Evolutionary conservation across 1,140 invertebrate genomes (phyloP).

Genomic region (Halyomorpha halys): DNA sequence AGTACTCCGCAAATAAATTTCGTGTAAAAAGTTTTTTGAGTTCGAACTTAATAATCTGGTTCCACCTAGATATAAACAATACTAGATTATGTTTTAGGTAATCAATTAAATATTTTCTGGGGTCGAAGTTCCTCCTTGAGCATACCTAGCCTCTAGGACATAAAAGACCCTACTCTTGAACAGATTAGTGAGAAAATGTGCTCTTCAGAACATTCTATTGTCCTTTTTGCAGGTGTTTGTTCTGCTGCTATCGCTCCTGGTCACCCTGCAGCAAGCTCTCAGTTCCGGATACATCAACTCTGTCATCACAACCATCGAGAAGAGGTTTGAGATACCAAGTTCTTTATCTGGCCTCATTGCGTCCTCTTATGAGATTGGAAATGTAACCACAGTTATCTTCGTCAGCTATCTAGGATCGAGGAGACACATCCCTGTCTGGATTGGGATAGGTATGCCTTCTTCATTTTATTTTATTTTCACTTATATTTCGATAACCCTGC

Average conservation of each 20-base stretch:
- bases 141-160: too few species aligned
- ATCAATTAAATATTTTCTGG: too few species aligned
- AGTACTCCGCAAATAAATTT: too few species aligned
- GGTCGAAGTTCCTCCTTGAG: too few species aligned
- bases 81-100: too few species aligned
- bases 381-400: constrained; percentile 90
- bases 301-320: constrained; percentile 94
- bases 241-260: constrained; percentile 78
- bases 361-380: constrained; percentile 90
- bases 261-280: constrained; percentile 79
- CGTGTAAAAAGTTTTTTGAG: too few species aligned
- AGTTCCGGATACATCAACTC: constrained; percentile 87
- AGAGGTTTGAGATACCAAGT: constrained; percentile 90
- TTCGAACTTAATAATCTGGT: too few species aligned
- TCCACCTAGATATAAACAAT: too few species aligned
- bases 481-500: too few species aligned
- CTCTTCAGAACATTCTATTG: constrained; percentile 1
- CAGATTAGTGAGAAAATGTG: too few species aligned
- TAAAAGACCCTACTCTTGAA: too few species aligned
- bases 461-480: too few species aligned
- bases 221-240: constrained; percentile 69
- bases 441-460: constrained; percentile 61
- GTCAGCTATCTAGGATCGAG: constrained; percentile 87
- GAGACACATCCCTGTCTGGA: constrained; percentile 88
- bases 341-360: constrained; percentile 84